Conservation (phyloP, 1,140 invertebrate genomes). For the Cephus cinctus region DNA sequence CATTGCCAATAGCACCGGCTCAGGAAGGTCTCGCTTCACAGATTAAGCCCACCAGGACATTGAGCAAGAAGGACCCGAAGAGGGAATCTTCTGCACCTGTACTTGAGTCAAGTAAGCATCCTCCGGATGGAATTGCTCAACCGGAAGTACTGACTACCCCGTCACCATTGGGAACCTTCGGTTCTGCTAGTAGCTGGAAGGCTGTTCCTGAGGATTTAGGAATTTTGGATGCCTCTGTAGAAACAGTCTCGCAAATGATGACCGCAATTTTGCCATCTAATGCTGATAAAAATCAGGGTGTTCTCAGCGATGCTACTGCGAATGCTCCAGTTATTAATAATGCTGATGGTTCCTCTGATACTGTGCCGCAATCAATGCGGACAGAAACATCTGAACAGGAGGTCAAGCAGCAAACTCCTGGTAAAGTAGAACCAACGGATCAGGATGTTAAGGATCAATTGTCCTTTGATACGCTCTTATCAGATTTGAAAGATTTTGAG, state of each 20-base stretch:
- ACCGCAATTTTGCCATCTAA: neutral
- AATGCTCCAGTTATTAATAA: too few relatives aligned
- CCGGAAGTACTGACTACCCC: constrained; percentile 47
- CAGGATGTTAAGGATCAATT: constrained; percentile 49
- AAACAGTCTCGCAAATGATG: constrained; percentile 18
- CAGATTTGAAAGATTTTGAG: constrained; percentile 54
- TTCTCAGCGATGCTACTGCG: too few relatives aligned
- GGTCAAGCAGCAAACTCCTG: too few relatives aligned
- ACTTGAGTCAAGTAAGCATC: constrained; percentile 33
- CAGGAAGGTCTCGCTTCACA: constrained; percentile 33
- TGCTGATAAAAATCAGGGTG: neutral
- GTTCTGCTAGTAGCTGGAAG: too few relatives aligned
- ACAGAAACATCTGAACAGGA: too few relatives aligned
- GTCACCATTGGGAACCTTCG: constrained; percentile 6
- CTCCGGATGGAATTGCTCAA: constrained; percentile 45
- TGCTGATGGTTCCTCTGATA: too few relatives aligned
- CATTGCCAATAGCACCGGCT: too few relatives aligned
- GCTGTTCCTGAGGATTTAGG: constrained; percentile 24
- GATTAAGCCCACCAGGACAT: constrained; percentile 46
- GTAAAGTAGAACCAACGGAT: constrained; percentile 1
- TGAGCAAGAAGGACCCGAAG: constrained; percentile 32
- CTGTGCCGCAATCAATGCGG: too few relatives aligned
- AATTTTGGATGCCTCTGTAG: constrained; percentile 12
- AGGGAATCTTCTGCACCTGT: constrained; percentile 25
- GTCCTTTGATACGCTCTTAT: constrained; percentile 52